These are phyloP conservation scores for Spicauda simplicius DNA, from an alignment of 2,888 invertebrate genomes.

Conservation along the genomic window DNA sequence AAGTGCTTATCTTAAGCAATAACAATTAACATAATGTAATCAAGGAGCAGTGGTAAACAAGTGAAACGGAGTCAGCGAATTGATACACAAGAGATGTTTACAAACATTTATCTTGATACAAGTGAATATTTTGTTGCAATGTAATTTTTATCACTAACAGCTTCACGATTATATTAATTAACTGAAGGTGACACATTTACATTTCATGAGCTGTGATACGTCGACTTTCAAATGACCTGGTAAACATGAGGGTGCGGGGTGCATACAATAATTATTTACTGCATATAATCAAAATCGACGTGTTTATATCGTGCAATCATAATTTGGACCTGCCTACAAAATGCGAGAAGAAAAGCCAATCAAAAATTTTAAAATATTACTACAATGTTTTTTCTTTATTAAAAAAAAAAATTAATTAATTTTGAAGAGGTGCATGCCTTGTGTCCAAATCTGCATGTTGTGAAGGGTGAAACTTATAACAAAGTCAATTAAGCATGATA, in stretches of 20 bases:
- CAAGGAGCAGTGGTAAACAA: conserved; percentile 39
- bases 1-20: conserved; percentile 56
- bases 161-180: background rate
- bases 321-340: too few relatives aligned
- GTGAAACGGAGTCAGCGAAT: background rate
- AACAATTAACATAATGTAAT: conserved; percentile 45
- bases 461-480: too few relatives aligned
- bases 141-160: background rate
- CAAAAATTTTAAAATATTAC: too few relatives aligned
- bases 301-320: too few relatives aligned
- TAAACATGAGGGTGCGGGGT: background rate
- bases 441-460: too few relatives aligned
- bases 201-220: background rate
- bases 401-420: too few relatives aligned
- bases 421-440: too few relatives aligned
- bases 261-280: too few relatives aligned
- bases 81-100: background rate
- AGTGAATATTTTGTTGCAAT: conserved; percentile 3
- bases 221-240: background rate
- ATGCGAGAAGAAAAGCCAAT: too few relatives aligned
- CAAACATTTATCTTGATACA: background rate
- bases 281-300: too few relatives aligned
- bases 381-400: too few relatives aligned
- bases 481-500: too few relatives aligned
- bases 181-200: background rate